Evolutionary conservation across 2,888 invertebrate genomes (phyloP), one percentile per base, ranked within the genome.

Genomic region (Calameuta pallipes): DNA sequence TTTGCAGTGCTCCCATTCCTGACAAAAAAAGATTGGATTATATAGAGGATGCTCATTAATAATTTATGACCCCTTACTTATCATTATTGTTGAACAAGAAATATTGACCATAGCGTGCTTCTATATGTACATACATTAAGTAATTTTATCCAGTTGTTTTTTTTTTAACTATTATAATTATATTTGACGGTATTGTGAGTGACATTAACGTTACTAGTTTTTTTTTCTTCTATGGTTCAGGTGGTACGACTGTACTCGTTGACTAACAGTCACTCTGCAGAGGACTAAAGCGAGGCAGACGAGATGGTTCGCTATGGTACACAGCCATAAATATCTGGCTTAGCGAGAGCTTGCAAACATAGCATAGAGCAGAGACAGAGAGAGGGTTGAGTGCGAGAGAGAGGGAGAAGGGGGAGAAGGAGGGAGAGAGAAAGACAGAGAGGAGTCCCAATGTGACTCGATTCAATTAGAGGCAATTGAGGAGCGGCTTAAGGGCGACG

Each of bases 1-100:
- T 89, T 37, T 89, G 90, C 69, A 92, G 90, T 78, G 89, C 91
- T 76, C 87, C 82, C 74, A 85, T 87, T 70, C 84, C 88, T 88
- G 83, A 4, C 81, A 68, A 77, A 77, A 69, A 71, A 9, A 71
- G 13, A n/a, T 37, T 37, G 36, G 34, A 34, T 31, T 15, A 31
- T 41, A 23, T n/a, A 33, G 68, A 73, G 13, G 1, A 69, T 4
- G 23, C 12, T 71, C 9, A 56, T 56, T 56, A 56, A 56, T 56
- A 56, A 56, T 56, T 56, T 56, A 56, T 56, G 1, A 23, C 9
- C 9, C 56, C 56, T 9, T 56, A 56, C 9, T 56, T 23, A 56
- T 56, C 23, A 23, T 56, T 56, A 69, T 37, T 69, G 11, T 77
- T 69, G 41, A 74, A 75, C 41, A 35, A 34, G 77, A 74, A 69